A percentile compares a stretch with the other conserved stretches of the same genome.
Conservation (phyloP, 2,888 invertebrate species). For the Trimorus sp. region DNA sequence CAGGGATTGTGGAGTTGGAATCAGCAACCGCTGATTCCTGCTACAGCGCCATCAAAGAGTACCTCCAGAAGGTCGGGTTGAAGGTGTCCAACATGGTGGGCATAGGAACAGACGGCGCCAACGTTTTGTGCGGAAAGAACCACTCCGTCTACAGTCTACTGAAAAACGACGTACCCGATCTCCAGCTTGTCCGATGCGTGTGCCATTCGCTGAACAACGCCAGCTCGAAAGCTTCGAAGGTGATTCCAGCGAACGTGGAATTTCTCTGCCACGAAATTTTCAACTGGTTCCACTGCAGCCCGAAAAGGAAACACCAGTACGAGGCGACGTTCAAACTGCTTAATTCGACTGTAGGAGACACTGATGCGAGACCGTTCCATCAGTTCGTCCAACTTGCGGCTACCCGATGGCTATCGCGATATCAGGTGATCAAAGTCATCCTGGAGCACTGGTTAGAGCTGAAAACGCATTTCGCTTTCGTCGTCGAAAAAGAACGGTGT, state of each 20-base stretch:
- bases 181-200: conserved; percentile 66
- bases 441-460: conserved; percentile 15
- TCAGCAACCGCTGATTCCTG: conserved; percentile 6
- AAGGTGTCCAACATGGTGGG: conserved; percentile 63
- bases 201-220: conserved; percentile 67
- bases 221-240: conserved; percentile 58
- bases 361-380: conserved; percentile 37
- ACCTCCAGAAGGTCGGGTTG: conserved; percentile 26
- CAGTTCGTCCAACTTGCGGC: conserved; percentile 52
- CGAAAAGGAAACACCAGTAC: conserved; percentile 22
- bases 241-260: conserved; percentile 62
- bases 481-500: background rate
- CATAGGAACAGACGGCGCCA: conserved; percentile 70
- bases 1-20: background rate
- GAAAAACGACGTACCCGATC: conserved; percentile 57
- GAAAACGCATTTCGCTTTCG: conserved; percentile 3
- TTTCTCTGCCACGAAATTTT: conserved; percentile 65
- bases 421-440: conserved; percentile 9
- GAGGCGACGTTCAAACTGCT: background rate
- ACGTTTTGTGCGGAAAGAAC: conserved; percentile 66
- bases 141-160: conserved; percentile 68
- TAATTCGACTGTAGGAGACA: background rate
- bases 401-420: conserved; percentile 62
- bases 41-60: background rate
- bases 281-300: conserved; percentile 65